Evolutionary conservation across 2,113 vertebrate species (phyloP).

Genomic region (Albula glossodonta): DNA sequence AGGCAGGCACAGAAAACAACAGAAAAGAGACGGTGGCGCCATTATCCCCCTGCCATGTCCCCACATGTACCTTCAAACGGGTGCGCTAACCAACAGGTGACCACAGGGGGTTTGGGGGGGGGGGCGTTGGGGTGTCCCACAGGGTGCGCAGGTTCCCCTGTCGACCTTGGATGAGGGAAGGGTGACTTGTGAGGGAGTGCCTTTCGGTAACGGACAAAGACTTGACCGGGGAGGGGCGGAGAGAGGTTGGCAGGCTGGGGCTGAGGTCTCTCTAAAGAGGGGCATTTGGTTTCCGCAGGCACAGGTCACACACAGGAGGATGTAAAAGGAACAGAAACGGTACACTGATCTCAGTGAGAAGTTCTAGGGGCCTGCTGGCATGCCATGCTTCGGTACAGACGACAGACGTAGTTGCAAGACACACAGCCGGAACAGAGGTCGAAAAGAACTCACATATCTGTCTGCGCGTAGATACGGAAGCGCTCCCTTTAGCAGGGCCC

Average conservation of each 20-base stretch:
- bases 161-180: background rate
- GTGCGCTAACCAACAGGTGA: background rate
- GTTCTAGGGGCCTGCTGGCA: constrained; percentile 61
- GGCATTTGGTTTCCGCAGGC: constrained; percentile 49
- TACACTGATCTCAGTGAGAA: constrained; percentile 68
- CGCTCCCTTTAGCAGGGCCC: constrained; percentile 77
- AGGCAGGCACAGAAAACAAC: too few relatives aligned
- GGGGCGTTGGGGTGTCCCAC: background rate
- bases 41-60: too few relatives aligned
- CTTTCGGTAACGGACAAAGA: background rate
- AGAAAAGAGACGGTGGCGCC: too few relatives aligned
- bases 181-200: background rate
- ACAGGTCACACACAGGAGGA: constrained; percentile 70
- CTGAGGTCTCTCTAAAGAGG: constrained; percentile 47
- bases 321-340: constrained; percentile 33
- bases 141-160: too few relatives aligned
- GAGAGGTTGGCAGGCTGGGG: constrained; percentile 24
- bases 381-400: constrained; percentile 80
- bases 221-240: constrained; percentile 44
- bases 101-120: background rate
- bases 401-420: constrained; percentile 66
- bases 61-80: background rate
- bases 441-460: constrained; percentile 79
- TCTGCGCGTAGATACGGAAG: constrained; percentile 78
- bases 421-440: constrained; percentile 65